Evolutionary conservation across 1,140 invertebrate species (phyloP).

Genomic region (Brachionus sp.): DNA sequence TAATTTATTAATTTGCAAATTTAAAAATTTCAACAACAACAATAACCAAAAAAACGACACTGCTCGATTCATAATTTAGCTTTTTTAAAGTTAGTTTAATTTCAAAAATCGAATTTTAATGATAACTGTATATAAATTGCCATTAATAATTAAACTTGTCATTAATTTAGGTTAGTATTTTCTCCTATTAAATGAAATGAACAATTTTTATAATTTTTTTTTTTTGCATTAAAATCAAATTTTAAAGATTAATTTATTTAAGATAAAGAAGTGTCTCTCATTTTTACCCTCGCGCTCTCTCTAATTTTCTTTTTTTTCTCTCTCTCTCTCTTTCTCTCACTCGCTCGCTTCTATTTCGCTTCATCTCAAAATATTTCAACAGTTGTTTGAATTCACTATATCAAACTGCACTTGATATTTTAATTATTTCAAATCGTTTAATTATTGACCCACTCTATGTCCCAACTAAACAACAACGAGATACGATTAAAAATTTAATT

Average conservation of each 20-base stretch:
- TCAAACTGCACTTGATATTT: conserved; percentile 34
- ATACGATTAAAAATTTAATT: conserved; percentile 27
- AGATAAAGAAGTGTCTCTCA: conserved; percentile 37
- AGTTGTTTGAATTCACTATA: conserved; percentile 36
- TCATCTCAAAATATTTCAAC: background rate
- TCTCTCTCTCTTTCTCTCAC: background rate
- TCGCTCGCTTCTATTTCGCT: background rate
- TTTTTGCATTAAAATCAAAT: conserved; percentile 26
- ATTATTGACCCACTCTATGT: conserved; percentile 31
- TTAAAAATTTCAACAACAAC: background rate
- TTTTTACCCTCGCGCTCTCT: background rate
- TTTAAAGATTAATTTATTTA: conserved; percentile 42
- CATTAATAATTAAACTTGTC: conserved; percentile 41
- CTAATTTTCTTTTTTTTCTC: background rate
- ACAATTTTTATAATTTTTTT: background rate
- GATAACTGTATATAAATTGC: background rate
- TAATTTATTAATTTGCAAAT: conserved; percentile 17
- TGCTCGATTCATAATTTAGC: background rate
- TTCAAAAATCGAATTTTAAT: background rate
- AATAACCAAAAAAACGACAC: background rate
- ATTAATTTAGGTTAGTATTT: conserved; percentile 38
- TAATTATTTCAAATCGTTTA: conserved; percentile 41
- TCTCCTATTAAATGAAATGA: background rate
- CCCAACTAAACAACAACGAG: background rate
- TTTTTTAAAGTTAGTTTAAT: background rate